Conservation (phyloP, 2,113 vertebrate species). For the Corydoras sp. region DNA sequence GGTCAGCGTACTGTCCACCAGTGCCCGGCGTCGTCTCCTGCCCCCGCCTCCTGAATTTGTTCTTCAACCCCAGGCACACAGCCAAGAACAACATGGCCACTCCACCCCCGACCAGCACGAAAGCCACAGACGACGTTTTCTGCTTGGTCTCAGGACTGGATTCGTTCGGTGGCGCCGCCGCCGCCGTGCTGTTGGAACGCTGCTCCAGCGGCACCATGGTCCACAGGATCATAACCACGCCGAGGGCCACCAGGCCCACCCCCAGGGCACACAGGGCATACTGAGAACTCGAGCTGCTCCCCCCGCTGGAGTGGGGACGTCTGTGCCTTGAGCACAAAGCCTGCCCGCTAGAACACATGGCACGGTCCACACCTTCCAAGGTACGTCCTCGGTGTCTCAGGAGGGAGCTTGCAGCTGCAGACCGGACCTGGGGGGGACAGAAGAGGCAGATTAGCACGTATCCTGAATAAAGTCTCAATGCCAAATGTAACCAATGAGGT, state of each 20-base stretch:
- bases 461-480: no score
- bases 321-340: slow-evolving; percentile 47
- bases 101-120: slow-evolving; percentile 80
- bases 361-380: slow-evolving; percentile 2
- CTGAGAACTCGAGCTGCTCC: slow-evolving; percentile 71
- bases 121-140: slow-evolving; percentile 83
- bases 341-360: slow-evolving; percentile 62
- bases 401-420: neutral
- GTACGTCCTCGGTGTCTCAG: no score
- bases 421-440: slow-evolving; percentile 2
- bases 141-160: slow-evolving; percentile 44
- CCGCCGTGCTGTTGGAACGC: neutral
- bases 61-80: slow-evolving; percentile 78
- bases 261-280: slow-evolving; percentile 90
- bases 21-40: slow-evolving; percentile 28
- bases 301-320: slow-evolving; percentile 27
- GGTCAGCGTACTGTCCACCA: slow-evolving; percentile 32
- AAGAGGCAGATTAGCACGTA: no score
- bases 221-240: slow-evolving; percentile 95
- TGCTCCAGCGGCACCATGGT: slow-evolving; percentile 72
- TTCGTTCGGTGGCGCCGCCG: neutral
- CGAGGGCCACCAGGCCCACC: slow-evolving; percentile 84
- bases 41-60: slow-evolving; percentile 60
- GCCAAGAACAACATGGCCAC: slow-evolving; percentile 76
- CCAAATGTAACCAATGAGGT: no score